Evolutionary conservation across 37 sponge, comb jelly and placozoan species (phyloP).

Genomic region (Eunapius fragilis): DNA sequence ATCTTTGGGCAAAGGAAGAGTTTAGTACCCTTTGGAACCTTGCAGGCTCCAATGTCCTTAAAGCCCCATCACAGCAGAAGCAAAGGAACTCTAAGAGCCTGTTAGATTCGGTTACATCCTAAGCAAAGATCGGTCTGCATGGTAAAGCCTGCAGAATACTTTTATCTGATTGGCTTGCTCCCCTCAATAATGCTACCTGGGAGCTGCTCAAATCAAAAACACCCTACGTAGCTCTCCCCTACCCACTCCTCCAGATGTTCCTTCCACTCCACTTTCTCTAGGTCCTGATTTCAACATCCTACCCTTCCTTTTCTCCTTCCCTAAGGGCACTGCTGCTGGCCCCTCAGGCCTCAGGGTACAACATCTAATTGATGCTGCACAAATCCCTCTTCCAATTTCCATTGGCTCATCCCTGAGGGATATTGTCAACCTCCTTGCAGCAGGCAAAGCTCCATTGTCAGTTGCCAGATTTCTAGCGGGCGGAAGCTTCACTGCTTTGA

Average conservation of each 20-base stretch:
- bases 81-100: not conserved
- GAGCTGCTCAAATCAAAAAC: not conserved
- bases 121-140: no score
- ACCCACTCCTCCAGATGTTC: not conserved
- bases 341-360: no score
- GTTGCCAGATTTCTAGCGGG: not conserved
- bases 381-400: not conserved
- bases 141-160: not conserved
- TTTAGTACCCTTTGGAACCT: not conserved
- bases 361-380: not conserved
- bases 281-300: not conserved
- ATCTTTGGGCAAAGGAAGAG: not conserved
- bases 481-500: not conserved
- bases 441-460: not conserved
- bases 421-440: not conserved
- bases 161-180: no score
- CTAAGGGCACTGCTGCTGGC: not conserved
- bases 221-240: not conserved
- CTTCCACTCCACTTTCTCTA: not conserved
- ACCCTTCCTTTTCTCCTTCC: slow-evolving; percentile 14
- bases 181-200: not conserved
- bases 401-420: not conserved
- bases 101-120: not conserved
- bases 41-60: not conserved
- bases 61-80: not conserved